phyloP scores from a whole-genome alignment of 2,888 invertebrate genomes.

The Emmelina monodactyla region DNA sequence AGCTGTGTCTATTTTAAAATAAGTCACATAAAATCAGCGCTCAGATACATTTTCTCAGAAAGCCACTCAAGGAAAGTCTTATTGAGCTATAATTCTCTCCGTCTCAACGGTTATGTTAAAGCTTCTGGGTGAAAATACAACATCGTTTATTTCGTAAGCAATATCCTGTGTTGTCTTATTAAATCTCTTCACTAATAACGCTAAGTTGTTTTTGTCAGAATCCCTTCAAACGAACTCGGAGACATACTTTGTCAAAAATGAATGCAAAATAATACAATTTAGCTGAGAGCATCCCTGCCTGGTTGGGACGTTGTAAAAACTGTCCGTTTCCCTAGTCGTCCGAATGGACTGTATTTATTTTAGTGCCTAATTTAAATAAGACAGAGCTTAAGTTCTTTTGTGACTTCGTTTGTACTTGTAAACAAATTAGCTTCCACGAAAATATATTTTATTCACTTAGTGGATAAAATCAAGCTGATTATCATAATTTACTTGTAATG shows the following conservation, averaged over 20 bases:
- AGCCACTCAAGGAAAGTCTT: no score
- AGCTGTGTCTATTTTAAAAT: no score
- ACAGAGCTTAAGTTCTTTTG: slow-evolving; percentile 52
- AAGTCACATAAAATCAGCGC: no score
- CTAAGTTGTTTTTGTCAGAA: slow-evolving; percentile 13
- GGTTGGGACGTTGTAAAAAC: slow-evolving; percentile 43
- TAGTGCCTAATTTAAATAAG: slow-evolving; percentile 61
- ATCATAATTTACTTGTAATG: background rate
- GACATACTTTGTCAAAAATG: slow-evolving; percentile 55
- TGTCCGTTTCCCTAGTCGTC: slow-evolving; percentile 30
- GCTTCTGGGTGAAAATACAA: no score
- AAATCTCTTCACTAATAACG: background rate
- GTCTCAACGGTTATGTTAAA: no score
- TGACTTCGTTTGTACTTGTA: slow-evolving; percentile 46
- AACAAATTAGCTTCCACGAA: slow-evolving; percentile 42
- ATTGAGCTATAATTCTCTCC: no score
- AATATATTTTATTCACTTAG: background rate
- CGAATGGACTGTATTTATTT: slow-evolving; percentile 49
- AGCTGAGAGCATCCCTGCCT: slow-evolving; percentile 39
- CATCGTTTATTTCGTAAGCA: no score
- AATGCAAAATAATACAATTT: slow-evolving; percentile 66
- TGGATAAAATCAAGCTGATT: background rate
- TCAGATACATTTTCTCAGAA: no score
- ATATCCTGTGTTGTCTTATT: no score
- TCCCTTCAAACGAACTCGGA: slow-evolving; percentile 26